Conservation (phyloP, 2,797 vertebrate species). For the Stomatorhinus walkeri region DNA sequence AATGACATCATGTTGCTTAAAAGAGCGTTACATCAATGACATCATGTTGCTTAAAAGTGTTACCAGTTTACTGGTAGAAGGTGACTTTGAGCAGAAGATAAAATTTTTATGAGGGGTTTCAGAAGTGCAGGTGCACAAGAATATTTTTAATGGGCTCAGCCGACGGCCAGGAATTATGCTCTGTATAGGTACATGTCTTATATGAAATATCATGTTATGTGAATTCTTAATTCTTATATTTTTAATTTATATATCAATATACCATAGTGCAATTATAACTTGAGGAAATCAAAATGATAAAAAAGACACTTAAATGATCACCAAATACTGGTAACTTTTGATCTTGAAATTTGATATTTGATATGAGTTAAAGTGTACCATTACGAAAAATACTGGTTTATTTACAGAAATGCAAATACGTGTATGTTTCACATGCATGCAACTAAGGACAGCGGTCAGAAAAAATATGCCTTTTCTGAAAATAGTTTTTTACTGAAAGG, state of each 20-base stretch:
- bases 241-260: background rate
- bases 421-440: background rate
- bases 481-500: conserved; percentile 36
- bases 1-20: background rate
- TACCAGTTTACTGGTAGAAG: background rate
- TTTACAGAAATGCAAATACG: background rate
- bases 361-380: background rate
- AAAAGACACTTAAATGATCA: background rate
- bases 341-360: background rate
- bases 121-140: background rate
- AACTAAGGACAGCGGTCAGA: background rate
- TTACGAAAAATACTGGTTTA: background rate
- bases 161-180: background rate
- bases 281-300: background rate
- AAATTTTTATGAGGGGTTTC: background rate
- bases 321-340: background rate
- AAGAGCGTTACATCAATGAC: no score
- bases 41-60: background rate
- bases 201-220: background rate
- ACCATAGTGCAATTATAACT: background rate
- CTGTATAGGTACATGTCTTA: background rate
- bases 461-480: background rate
- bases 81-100: background rate
- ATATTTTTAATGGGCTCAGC: background rate
- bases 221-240: background rate